Conservation (phyloP, 2,888 invertebrate genomes). For the Ypsolopha scabrella region DNA sequence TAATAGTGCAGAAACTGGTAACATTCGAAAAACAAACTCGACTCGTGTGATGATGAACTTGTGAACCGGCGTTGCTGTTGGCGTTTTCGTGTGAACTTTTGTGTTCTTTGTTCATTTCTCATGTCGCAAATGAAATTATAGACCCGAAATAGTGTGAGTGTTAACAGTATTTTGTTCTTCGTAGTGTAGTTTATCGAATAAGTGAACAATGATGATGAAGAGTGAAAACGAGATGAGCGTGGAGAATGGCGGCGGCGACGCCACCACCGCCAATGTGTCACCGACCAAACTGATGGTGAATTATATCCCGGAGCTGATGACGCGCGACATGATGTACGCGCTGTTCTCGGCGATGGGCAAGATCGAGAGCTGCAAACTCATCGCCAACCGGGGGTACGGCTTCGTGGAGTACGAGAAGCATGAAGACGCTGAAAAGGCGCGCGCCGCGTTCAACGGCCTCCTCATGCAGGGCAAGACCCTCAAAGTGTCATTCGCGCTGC, state of each 20-base stretch:
- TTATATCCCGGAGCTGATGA: constrained; percentile 68
- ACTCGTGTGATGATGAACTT: constrained; percentile 60
- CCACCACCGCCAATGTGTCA: constrained; percentile 65
- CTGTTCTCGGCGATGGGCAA: constrained; percentile 67
- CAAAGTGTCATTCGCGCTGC: constrained; percentile 64
- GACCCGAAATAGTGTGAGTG: constrained; percentile 44
- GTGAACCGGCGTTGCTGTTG: constrained; percentile 66
- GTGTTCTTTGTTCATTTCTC: constrained; percentile 61
- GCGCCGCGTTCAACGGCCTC: constrained; percentile 62
- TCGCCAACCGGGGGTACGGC: constrained; percentile 64
- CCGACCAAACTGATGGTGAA: constrained; percentile 70
- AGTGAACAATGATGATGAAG: constrained; percentile 39
- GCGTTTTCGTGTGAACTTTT: constrained; percentile 57
- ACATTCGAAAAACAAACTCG: constrained; percentile 61
- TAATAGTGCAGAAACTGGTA: constrained; percentile 37
- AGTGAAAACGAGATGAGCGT: constrained; percentile 43
- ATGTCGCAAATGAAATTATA: constrained; percentile 61
- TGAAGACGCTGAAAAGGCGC: constrained; percentile 68
- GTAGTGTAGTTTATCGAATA: constrained; percentile 59
- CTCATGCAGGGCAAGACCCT: constrained; percentile 66
- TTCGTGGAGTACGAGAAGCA: constrained; percentile 65
- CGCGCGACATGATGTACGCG: constrained; percentile 68
- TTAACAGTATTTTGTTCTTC: constrained; percentile 50
- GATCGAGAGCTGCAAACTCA: constrained; percentile 64
- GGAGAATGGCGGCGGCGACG: constrained; percentile 69